Base-by-base conservation (phyloP, 2,888 invertebrate species). In the Eledona agricola region DNA sequence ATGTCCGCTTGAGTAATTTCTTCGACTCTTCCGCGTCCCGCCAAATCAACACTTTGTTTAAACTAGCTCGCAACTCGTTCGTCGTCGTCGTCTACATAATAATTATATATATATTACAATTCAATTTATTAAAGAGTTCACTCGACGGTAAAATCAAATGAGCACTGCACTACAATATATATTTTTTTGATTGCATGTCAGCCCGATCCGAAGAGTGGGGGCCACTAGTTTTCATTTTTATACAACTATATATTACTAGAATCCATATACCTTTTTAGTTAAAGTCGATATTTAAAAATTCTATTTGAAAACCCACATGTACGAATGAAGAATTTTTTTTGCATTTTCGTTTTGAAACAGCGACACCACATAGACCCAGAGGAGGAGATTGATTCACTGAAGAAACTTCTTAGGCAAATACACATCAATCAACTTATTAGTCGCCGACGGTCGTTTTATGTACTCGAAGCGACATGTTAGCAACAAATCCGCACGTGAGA, bases 121-220 rank as follows among this genome's bases (percentile, higher is more conserved):
- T 69, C 63, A 66, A 65, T 70, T 72, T 71, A 67, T 67, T 66
- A 65, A 59, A 63, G 68, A 67, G 72, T 73, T 69, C 68, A 71
- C 72, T 69, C 67, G 66, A 66, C 64, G 43, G 53, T 65, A 66
- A 66, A 70, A 65, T 69, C 68, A 72, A 70, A 71, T 70, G 65
- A 71, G 70, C 73, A 74, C 74, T 73, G 71, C 72, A 72, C 72
- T 71, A 67, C 66, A 61, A 55, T 56, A 57, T 57, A 58, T 59
- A 28, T 56, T 42, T 34, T 6, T 37, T 38, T 47, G 38, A 65
- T 69, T 69, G 65, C 62, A 62, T 62, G 61, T 62, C 59, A 67
- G 69, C 68, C 67, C 71, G 73, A 75, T 75, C 74, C 75, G 75
- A 75, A 74, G 63, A 74, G 75, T 75, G 73, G 64, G 66, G 64